Percentiles rank a stretch among this genome's conserved stretches.
Conservation (phyloP, 2,888 invertebrate genomes). For the Pammene fasciana region DNA sequence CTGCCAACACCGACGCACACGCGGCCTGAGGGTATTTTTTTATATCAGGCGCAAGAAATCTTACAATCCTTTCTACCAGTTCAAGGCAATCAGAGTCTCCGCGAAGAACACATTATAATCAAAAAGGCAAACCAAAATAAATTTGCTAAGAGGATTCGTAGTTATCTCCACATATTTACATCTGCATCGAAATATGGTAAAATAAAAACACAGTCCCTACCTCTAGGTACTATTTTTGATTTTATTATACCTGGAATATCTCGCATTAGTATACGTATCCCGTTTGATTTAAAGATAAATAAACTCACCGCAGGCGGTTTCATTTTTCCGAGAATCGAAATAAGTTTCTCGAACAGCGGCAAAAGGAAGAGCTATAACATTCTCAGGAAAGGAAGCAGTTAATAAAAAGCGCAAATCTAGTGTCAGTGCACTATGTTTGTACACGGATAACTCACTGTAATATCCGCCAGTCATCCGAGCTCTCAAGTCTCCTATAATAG, state of each 20-base stretch:
- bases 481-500: constrained; percentile 55
- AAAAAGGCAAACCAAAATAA: no score
- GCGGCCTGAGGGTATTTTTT: no score
- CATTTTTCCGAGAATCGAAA: not conserved
- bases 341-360: not conserved
- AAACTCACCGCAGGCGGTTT: not conserved
- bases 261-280: not conserved
- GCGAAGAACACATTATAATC: no score
- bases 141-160: no score
- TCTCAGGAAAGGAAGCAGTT: constrained; percentile 28
- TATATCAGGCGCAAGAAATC: no score
- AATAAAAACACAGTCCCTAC: no score
- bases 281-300: not conserved
- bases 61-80: no score
- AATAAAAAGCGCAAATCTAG: constrained; percentile 34
- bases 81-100: no score
- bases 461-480: constrained; percentile 58
- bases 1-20: no score
- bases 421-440: constrained; percentile 43
- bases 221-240: not conserved
- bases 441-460: constrained; percentile 56
- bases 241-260: not conserved
- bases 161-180: no score
- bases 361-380: constrained; percentile 26
- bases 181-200: no score